Conservation (phyloP, 1,140 invertebrate species). For the Diplogasteroides magnus region DNA sequence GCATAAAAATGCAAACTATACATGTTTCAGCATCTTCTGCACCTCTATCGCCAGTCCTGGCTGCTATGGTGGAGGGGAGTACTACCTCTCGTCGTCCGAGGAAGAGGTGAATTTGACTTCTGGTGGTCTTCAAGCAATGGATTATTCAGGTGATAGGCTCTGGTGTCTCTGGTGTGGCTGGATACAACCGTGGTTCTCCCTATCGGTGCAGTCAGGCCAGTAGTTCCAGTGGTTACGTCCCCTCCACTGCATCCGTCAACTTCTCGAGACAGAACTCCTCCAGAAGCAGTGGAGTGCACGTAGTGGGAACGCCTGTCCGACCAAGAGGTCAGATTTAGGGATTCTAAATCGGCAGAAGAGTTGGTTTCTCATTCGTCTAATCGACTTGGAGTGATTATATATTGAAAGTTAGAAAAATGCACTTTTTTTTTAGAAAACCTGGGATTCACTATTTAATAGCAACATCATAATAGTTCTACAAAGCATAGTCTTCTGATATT, state of each 20-base stretch:
- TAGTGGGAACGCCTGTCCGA: slow-evolving; percentile 1
- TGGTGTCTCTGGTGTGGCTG: slow-evolving; percentile 7
- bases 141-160: slow-evolving; percentile 3
- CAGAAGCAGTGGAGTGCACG: slow-evolving; percentile 7
- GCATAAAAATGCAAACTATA: too few relatives aligned
- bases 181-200: slow-evolving; percentile 6
- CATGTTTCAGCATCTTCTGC: not conserved
- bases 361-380: not conserved
- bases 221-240: slow-evolving; percentile 16
- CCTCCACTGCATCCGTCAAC: slow-evolving; percentile 1
- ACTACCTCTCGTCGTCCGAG: not conserved
- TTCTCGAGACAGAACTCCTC: slow-evolving; percentile 18
- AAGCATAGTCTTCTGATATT: not conserved
- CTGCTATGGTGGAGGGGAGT: not conserved
- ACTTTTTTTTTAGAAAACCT: not conserved
- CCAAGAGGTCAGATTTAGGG: not conserved
- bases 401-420: not conserved
- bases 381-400: not conserved
- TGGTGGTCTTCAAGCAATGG: not conserved
- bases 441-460: not conserved
- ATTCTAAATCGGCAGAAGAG: not conserved
- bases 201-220: slow-evolving; percentile 21
- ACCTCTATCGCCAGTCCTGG: not conserved
- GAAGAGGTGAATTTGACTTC: slow-evolving; percentile 1
- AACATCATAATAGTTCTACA: too few relatives aligned